A percentile compares a stretch with the other conserved stretches of the same genome.
Conservation (phyloP, 2,113 vertebrate species). For the Apeltes quadracus region DNA sequence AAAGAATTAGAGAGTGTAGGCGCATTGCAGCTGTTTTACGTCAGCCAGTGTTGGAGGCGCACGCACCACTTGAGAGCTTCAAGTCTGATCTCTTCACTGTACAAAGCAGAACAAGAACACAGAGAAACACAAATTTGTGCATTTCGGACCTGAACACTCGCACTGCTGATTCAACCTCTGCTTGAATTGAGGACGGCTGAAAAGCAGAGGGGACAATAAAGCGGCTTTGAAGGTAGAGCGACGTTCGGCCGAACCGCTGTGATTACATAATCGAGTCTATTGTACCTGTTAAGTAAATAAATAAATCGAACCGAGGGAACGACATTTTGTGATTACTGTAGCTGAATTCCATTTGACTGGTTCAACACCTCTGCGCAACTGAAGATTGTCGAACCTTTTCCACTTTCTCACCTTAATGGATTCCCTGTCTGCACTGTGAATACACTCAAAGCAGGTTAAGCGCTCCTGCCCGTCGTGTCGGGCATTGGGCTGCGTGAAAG, state of each 20-base stretch:
- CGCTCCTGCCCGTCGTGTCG: slow-evolving; percentile 1
- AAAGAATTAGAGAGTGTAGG: neutral
- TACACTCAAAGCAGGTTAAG: slow-evolving; percentile 25
- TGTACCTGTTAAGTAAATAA: slow-evolving; percentile 23
- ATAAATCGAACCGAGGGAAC: neutral
- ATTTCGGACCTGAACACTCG: neutral
- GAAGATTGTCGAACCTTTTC: neutral
- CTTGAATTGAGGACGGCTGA: neutral
- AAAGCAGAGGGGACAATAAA: neutral
- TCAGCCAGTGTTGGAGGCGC: slow-evolving; percentile 29
- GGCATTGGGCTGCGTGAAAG: slow-evolving; percentile 10
- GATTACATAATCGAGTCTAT: neutral
- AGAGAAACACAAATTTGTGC: too few relatives aligned
- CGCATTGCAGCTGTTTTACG: slow-evolving; percentile 53
- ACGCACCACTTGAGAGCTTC: slow-evolving; percentile 16
- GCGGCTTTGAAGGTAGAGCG: too few relatives aligned
- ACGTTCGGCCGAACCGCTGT: slow-evolving; percentile 4
- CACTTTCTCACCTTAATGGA: slow-evolving; percentile 14
- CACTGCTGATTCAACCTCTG: neutral
- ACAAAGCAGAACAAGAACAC: neutral
- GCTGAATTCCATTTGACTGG: neutral
- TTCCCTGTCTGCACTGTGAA: slow-evolving; percentile 3
- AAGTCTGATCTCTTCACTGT: neutral
- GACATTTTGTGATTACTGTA: neutral
- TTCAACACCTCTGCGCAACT: slow-evolving; percentile 11